Evolutionary conservation across 1,140 invertebrate species (phyloP).

Genomic region (Octopus bimaculoides): DNA sequence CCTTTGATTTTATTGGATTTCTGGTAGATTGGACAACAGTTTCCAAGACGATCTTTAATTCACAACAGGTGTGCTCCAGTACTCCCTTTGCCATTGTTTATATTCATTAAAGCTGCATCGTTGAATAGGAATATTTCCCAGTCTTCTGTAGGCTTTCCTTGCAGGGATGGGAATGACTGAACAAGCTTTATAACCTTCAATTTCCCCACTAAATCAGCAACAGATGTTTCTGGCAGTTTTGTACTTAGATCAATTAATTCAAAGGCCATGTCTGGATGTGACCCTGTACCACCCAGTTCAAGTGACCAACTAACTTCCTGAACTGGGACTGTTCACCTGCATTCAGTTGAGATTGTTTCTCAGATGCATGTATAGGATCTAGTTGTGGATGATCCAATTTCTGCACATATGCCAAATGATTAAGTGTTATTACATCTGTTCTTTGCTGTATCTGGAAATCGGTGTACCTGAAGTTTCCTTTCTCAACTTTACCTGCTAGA

Average conservation of each 20-base stretch:
- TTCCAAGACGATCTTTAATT: slow-evolving; percentile 18
- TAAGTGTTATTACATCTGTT: slow-evolving; percentile 20
- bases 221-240: slow-evolving; percentile 12
- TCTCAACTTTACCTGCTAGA: slow-evolving; percentile 19
- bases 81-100: slow-evolving; percentile 22
- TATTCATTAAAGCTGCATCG: slow-evolving; percentile 23
- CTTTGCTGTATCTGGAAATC: background rate
- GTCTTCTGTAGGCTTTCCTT: background rate
- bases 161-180: background rate
- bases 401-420: slow-evolving; percentile 23
- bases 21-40: slow-evolving; percentile 24
- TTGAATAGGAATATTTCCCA: slow-evolving; percentile 18
- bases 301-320: slow-evolving; percentile 19
- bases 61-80: slow-evolving; percentile 21
- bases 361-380: slow-evolving; percentile 12
- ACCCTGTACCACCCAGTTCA: slow-evolving; percentile 22
- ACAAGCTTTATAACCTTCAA: slow-evolving; percentile 14
- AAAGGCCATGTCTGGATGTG: slow-evolving; percentile 23
- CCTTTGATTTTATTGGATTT: slow-evolving; percentile 20
- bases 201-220: slow-evolving; percentile 20
- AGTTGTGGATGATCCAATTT: slow-evolving; percentile 16
- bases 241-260: slow-evolving; percentile 25
- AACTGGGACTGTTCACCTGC: slow-evolving; percentile 20
- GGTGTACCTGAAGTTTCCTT: background rate
- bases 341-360: slow-evolving; percentile 12